These are phyloP conservation scores for Apaloderma vittatum DNA, from an alignment of 2,113 vertebrate genomes.

Conservation along the genomic window DNA sequence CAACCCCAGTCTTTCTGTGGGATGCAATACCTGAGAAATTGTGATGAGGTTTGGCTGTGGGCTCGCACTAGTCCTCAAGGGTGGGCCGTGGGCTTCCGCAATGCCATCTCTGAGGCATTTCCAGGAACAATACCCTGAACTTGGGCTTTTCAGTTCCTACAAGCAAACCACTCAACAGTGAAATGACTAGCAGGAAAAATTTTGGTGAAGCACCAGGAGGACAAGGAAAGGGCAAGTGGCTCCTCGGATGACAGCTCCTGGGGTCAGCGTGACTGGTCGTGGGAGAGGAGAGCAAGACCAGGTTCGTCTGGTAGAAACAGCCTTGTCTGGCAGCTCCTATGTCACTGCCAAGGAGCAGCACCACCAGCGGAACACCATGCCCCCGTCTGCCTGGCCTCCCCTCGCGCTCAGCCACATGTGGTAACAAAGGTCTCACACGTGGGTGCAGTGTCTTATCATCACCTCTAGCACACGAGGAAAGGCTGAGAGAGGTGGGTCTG, in stretches of 20 bases:
- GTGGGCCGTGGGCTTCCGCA: not conserved
- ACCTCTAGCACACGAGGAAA: too few species aligned
- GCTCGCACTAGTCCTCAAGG: not conserved
- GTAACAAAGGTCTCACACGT: accelerated
- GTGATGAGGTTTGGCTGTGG: not conserved
- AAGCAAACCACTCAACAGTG: not conserved
- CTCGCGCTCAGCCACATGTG: accelerated
- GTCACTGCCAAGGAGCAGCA: too few species aligned
- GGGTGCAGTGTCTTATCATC: accelerated
- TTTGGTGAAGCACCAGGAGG: accelerated
- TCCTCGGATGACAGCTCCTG: too few species aligned
- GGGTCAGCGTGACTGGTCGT: accelerated
- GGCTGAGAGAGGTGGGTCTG: too few species aligned
- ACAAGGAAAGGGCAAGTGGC: not conserved
- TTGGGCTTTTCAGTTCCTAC: not conserved
- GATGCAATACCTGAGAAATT: not conserved
- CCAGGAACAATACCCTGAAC: not conserved
- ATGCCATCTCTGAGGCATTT: not conserved
- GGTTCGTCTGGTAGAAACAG: not conserved
- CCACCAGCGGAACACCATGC: not conserved
- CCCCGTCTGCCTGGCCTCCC: accelerated
- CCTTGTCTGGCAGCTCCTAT: not conserved
- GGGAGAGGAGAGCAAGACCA: not conserved
- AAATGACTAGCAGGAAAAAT: not conserved
- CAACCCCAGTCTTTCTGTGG: not conserved